Conservation (phyloP, 2,113 vertebrate genomes). For the Pyxicephalus adspersus region DNA sequence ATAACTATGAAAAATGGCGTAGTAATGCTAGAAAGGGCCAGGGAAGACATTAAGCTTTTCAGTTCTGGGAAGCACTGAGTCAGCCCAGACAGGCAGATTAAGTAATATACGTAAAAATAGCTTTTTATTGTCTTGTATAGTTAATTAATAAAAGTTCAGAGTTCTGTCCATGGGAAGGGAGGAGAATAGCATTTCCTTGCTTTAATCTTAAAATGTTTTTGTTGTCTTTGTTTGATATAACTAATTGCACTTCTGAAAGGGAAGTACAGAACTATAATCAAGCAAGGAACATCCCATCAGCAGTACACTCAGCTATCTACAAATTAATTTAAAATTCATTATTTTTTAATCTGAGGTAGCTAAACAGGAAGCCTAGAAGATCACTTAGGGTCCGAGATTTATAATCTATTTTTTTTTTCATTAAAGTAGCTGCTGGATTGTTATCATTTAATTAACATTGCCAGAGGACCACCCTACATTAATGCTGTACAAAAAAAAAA, state of each 20-base stretch:
- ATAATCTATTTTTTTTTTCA: not conserved
- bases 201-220: conserved; percentile 17
- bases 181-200: conserved; percentile 29
- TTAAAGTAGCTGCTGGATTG: not conserved
- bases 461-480: too few species aligned
- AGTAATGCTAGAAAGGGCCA: too few species aligned
- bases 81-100: too few species aligned
- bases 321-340: not conserved
- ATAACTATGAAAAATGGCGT: too few species aligned
- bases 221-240: not conserved
- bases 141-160: not conserved
- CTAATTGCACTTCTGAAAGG: conserved; percentile 31
- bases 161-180: conserved; percentile 41
- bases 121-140: not conserved
- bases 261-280: not conserved
- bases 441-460: too few species aligned
- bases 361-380: not conserved
- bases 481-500: too few species aligned
- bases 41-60: too few species aligned
- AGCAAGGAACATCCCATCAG: not conserved
- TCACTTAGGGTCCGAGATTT: not conserved
- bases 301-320: not conserved
- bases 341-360: not conserved
- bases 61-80: too few species aligned
- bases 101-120: too few species aligned